A percentile compares a stretch with the other conserved stretches of the same genome.
Evolutionary conservation across 1,140 invertebrate genomes (phyloP).

Genomic region (Drosophila pseudoananassae): DNA sequence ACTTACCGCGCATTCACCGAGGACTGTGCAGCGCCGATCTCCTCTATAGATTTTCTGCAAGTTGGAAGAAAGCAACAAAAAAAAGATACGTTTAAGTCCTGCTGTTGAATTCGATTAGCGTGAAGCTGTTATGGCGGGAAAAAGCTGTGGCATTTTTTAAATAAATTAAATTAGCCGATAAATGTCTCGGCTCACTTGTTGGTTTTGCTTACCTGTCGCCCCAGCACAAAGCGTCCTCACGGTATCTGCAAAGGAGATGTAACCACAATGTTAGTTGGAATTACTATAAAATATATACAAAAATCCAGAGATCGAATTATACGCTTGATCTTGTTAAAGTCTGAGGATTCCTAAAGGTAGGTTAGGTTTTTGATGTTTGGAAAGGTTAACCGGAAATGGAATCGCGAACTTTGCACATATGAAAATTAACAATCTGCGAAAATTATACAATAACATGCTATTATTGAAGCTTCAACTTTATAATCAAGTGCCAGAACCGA

Average conservation of each 20-base stretch:
- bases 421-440: slow-evolving; percentile 60
- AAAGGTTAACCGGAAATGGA: slow-evolving; percentile 55
- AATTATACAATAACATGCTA: slow-evolving; percentile 58
- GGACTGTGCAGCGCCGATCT: slow-evolving; percentile 87
- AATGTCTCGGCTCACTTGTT: slow-evolving; percentile 81
- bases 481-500: slow-evolving; percentile 71
- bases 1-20: slow-evolving; percentile 89
- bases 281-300: not conserved
- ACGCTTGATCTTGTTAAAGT: not conserved
- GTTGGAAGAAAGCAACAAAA: slow-evolving; percentile 21
- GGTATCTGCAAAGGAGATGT: slow-evolving; percentile 87
- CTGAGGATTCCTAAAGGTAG: no score
- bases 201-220: slow-evolving; percentile 88
- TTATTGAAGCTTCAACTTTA: slow-evolving; percentile 58
- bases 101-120: slow-evolving; percentile 77
- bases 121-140: slow-evolving; percentile 56
- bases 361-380: no score
- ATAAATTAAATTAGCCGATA: slow-evolving; percentile 84
- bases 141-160: slow-evolving; percentile 76
- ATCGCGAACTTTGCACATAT: slow-evolving; percentile 55
- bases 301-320: not conserved
- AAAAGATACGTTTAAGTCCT: slow-evolving; percentile 50
- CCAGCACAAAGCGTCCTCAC: slow-evolving; percentile 91
- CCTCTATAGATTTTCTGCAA: slow-evolving; percentile 88
- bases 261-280: slow-evolving; percentile 27